Base-by-base conservation (phyloP, 2,113 vertebrate genomes). In the Amia ocellicauda region DNA sequence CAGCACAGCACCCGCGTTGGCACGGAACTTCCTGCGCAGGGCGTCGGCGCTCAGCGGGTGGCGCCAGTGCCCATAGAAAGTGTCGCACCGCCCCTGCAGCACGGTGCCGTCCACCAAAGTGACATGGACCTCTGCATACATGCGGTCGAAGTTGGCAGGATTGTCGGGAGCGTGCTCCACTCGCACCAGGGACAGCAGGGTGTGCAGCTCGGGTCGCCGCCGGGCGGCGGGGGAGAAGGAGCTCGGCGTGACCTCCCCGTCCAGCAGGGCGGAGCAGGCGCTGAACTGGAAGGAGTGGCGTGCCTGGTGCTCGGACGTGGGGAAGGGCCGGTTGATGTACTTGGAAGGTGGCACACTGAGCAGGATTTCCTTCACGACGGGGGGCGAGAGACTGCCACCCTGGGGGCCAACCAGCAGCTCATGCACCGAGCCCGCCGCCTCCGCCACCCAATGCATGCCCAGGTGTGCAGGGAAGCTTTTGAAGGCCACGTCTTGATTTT, bases 271-370 rank as follows among this genome's bases (percentile, higher is more conserved):
- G 0, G 80, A 64, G 7, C 93, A 94, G 63, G 92, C 90, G 0
- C 87, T 94, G 74, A 93, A 95, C 69, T 95, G 93, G 84, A 94
- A 94, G 24, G 93, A 95, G 69, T 95, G 93, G 8, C 93, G 89
- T 0, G 93, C 93, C 75, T 94, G 77, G 11, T 95, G 92, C 55
- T 94, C 91, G 0, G 90, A 90, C 64, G 88, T 82, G 1, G 93
- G 93, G 64, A 91, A 92, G 3, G 92, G 91, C 19, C 93, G 81
- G 58, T 95, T 87, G 69, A 95, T 94, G 84, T 95, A 94, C 70
- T 93, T 94, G 3, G 93, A 94, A 55, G 71, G 71, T 0, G 93
- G 93, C 47, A 94, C 85, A 69, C 88, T 84, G 68, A 95, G 86
- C 60, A 92, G 13, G 14, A 95, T 86, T 40, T 81, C 81, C 52